These are phyloP conservation scores for Scylla paramamosain DNA, from an alignment of 1,140 invertebrate genomes.

Conservation along the genomic window DNA sequence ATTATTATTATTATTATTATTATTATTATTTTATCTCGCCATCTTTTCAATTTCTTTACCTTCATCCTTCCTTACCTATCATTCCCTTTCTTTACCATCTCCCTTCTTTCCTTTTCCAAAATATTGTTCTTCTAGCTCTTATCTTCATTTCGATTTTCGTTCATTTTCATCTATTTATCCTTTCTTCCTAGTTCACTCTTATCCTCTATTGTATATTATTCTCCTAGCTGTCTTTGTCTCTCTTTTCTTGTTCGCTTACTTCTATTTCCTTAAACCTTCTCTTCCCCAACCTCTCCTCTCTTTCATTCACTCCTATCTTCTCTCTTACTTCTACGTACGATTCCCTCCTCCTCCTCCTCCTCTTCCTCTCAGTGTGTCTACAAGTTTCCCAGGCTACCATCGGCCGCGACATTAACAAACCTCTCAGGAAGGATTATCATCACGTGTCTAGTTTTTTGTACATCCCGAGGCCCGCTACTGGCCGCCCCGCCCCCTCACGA, in stretches of 20 bases:
- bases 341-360: neutral
- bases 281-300: neutral
- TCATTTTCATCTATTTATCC: too few relatives aligned
- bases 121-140: neutral
- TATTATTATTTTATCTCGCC: too few relatives aligned
- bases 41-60: too few relatives aligned
- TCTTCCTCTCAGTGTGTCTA: neutral
- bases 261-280: neutral
- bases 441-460: constrained; percentile 21
- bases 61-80: too few relatives aligned
- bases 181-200: too few relatives aligned
- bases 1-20: too few relatives aligned
- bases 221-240: too few relatives aligned
- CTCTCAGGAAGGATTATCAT: neutral
- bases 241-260: neutral
- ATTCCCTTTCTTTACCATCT: too few relatives aligned
- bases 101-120: neutral
- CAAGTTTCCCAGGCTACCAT: neutral
- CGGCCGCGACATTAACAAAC: neutral
- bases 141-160: too few relatives aligned
- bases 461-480: neutral
- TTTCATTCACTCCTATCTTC: neutral
- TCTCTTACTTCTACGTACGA: neutral
- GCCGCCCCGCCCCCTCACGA: neutral
- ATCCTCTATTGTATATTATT: too few relatives aligned